Base-by-base conservation (phyloP, 2,113 vertebrate species). In the Pachypanchax playfairii region DNA sequence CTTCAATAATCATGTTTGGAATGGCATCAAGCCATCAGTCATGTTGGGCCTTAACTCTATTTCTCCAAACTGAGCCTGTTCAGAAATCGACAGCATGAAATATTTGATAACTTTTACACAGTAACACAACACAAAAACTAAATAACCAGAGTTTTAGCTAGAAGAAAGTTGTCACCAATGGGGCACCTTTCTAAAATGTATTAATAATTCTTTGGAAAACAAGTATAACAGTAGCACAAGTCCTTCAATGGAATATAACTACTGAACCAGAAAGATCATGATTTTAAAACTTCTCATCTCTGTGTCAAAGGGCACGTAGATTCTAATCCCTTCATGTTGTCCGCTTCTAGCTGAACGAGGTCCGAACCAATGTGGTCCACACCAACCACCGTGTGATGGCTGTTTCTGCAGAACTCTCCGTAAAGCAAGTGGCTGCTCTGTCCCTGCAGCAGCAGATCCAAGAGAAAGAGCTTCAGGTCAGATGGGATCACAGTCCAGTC, bases 371-470 rank as follows among this genome's bases (percentile, higher is more conserved):
- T 36, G 90, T 97, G 39, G 93, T 91, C 43, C 73, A 89, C 20
- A 84, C 77, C 49, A 94, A 90, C 2, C 82, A 85, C 50, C 88
- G 93, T 55, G 74, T 93, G 70, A 96, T 93, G 94, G 93, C 94
- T 11, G 60, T 92, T 1, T 80, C 93, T 26, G 94, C 94, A 4
- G 94, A 97, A 64, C 51, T 99, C 29, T 92, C 95, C 64, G 93
- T 97, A 94, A 91, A 89, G 55, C 93, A 97, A 84, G 93, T 92
- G 0, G 63, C 85, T 31, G 70, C 87, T 22, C 80, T 94, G 56
- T 89, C 91, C 75, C 92, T 96, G 28, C 93, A 94, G 44, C 92
- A 94, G 55, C 93, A 98, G 89, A 78, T 93, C 66, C 91, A 78
- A 74, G 90, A 94, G 60, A 94, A 89, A 54, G 90, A 95, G 75